Percentiles rank a stretch among this genome's conserved stretches.
Conservation (phyloP, 2,113 vertebrate genomes). For the Piprites chloris region DNA sequence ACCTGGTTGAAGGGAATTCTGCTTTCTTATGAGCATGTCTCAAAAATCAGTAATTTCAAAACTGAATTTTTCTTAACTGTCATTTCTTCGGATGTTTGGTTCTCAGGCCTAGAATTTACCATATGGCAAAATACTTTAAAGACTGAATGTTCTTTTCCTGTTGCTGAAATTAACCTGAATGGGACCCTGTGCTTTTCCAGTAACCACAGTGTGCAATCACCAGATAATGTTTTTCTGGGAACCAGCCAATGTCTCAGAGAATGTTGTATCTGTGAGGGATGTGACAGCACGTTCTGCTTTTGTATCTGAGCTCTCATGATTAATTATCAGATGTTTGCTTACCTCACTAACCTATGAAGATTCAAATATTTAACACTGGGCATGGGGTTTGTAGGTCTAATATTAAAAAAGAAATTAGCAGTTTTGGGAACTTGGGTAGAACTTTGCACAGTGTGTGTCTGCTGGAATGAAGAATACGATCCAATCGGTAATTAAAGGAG, state of each 20-base stretch:
- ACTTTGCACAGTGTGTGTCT: background rate
- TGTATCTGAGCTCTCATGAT: background rate
- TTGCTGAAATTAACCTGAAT: background rate
- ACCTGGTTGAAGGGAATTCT: background rate
- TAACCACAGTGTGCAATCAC: accelerated
- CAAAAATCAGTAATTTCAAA: background rate
- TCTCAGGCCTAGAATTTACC: background rate
- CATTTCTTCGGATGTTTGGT: background rate
- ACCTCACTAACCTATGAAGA: background rate
- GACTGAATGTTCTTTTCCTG: background rate
- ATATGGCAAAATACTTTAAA: background rate
- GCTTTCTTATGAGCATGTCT: background rate
- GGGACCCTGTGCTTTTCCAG: background rate
- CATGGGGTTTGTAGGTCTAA: background rate
- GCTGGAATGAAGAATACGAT: background rate
- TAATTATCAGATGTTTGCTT: background rate
- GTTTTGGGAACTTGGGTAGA: background rate
- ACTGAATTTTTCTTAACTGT: background rate
- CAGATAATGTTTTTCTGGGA: accelerated
- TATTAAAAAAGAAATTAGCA: background rate
- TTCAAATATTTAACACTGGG: background rate
- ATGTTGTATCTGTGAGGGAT: accelerated
- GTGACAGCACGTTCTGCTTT: background rate
- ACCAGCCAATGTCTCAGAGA: background rate
- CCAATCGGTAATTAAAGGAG: background rate